Conservation (phyloP, 2,888 invertebrate genomes). For the Netelia inedita region DNA sequence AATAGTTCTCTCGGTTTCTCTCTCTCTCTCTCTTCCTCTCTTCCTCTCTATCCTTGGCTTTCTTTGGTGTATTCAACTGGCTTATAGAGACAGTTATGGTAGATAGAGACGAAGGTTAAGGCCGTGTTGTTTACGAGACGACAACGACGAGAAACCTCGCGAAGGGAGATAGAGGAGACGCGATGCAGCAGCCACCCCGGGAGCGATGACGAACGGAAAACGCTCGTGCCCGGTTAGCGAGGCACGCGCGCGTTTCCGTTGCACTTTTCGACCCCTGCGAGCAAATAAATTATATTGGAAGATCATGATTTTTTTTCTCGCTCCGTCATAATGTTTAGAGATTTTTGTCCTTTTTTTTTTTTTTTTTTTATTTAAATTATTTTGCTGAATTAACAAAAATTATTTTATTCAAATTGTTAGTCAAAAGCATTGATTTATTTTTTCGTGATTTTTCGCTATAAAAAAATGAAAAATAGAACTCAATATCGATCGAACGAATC, state of each 20-base stretch:
- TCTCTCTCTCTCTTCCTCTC: slow-evolving; percentile 56
- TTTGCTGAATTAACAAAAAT: no score
- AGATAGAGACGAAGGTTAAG: slow-evolving; percentile 62
- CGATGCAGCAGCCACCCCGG: slow-evolving; percentile 32
- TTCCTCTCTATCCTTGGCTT: slow-evolving; percentile 37
- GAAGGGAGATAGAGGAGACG: slow-evolving; percentile 37
- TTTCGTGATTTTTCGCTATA: no score
- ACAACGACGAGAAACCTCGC: slow-evolving; percentile 41
- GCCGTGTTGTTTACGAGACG: slow-evolving; percentile 63
- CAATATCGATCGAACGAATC: no score
- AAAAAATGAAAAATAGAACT: no score
- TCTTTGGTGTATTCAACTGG: slow-evolving; percentile 42
- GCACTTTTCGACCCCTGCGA: neutral
- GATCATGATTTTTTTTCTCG: neutral
- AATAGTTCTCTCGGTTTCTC: slow-evolving; percentile 69
- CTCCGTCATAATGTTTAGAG: no score
- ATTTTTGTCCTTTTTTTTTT: no score
- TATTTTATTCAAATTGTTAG: no score
- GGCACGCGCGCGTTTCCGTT: slow-evolving; percentile 41
- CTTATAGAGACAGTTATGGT: slow-evolving; percentile 26
- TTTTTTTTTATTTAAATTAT: no score
- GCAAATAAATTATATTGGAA: neutral
- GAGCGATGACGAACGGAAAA: slow-evolving; percentile 61
- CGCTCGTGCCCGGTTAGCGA: slow-evolving; percentile 43
- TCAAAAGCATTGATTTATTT: no score